Conservation (phyloP, 2,113 vertebrate species). For the Mungos mungo region DNA sequence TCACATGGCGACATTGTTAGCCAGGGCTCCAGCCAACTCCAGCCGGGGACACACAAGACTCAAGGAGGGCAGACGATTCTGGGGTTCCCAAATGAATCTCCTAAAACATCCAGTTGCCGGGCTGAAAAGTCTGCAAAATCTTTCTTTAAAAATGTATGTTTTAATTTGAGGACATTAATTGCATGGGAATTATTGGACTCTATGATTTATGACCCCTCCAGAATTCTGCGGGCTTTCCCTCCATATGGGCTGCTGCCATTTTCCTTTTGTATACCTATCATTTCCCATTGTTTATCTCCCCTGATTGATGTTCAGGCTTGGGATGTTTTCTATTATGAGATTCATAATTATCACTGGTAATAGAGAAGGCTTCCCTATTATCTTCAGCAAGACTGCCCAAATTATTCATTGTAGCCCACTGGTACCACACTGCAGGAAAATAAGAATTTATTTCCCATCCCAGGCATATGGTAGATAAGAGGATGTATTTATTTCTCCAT, state of each 20-base stretch:
- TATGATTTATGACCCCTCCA: constrained; percentile 85
- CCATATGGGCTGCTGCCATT: constrained; percentile 80
- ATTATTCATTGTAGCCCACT: constrained; percentile 87
- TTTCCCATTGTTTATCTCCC: constrained; percentile 87
- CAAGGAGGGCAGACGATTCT: constrained; percentile 30
- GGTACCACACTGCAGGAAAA: constrained; percentile 83
- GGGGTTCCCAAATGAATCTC: constrained; percentile 46
- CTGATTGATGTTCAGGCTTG: constrained; percentile 87
- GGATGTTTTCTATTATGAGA: constrained; percentile 87
- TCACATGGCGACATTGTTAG: not conserved
- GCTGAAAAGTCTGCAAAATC: constrained; percentile 68
- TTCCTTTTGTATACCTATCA: constrained; percentile 86
- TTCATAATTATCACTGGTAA: constrained; percentile 90
- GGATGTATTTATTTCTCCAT: constrained; percentile 91
- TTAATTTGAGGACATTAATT: constrained; percentile 88
- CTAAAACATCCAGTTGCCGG: constrained; percentile 23
- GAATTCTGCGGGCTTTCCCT: constrained; percentile 79
- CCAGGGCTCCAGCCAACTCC: not conserved
- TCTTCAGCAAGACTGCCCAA: constrained; percentile 85
- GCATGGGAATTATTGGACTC: constrained; percentile 75
- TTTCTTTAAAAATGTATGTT: constrained; percentile 79
- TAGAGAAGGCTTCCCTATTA: constrained; percentile 88
- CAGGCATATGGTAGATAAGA: constrained; percentile 89
- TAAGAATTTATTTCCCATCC: constrained; percentile 88
- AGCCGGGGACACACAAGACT: constrained; percentile 55